Evolutionary conservation across 2,113 vertebrate species (phyloP), one percentile per base, ranked within the genome.

Genomic region (Engystomops pustulosus): DNA sequence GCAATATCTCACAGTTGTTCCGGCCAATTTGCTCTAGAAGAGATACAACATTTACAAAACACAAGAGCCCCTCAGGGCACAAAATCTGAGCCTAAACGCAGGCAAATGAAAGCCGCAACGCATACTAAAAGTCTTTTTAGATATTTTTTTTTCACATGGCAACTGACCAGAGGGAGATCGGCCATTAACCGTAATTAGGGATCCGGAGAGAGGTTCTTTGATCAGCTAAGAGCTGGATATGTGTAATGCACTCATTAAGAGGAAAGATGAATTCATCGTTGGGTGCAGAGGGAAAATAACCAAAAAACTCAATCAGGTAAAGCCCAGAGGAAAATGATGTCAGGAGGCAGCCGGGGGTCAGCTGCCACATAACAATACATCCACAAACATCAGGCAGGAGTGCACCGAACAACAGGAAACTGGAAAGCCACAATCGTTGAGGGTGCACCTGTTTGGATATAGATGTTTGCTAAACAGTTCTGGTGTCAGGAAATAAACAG

Each of bases 361-460:
- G 71, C 44, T 17, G 25, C 25, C 27, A 3, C 14, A 76, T 34
- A 76, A 34, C 47, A 76, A 53, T 53, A 34, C 20, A 36, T 77
- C 30, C 51, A 58, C 11, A 77, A 38, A 41, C 17, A 60, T 60
- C 32, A 77, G 74, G 74, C 49, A 76, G 4, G 74, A 53, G 18
- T 10, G 51, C 18, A 14, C 17, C 20, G 27, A 76, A 11, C 74
- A 76, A 49, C 74, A 38, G 75, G 51, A 25, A 41, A 34, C 32
- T 78, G 75, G 27, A 78, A 76, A 14, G 51, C 23, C 17, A 5
- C 41, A 27, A 3, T 51, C 44, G 34, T 30, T 30, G 3, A 69
- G 44, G 41, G 27, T 30, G 78, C 78, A 80, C 78, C 78, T 80
- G 77, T 45, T 47, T 79, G 78, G 60, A 68, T 67, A n/a, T 11